These are phyloP conservation scores for Cynopterus sphinx DNA, from an alignment of 2,797 vertebrate genomes.

Conservation along the genomic window DNA sequence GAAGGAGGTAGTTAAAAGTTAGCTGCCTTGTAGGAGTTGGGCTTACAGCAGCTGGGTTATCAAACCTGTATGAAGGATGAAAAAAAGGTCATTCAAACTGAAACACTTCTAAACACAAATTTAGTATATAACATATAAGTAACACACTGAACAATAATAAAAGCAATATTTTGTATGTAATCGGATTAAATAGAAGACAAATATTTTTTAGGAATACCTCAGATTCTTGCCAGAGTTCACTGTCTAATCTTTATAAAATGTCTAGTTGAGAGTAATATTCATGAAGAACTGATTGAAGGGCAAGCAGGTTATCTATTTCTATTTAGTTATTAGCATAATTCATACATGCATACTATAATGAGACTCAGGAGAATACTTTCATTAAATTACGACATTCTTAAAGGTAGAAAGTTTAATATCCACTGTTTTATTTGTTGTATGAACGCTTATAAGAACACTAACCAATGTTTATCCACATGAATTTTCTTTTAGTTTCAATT, in stretches of 20 bases:
- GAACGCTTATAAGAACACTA: conserved; percentile 1
- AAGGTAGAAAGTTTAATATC: neutral
- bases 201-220: neutral
- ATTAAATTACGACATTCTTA: conserved; percentile 22
- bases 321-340: conserved; percentile 21
- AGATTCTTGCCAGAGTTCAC: neutral
- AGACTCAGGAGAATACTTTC: neutral
- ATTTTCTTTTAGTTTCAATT: neutral
- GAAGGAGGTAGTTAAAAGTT: conserved; percentile 98
- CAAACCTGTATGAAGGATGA: conserved; percentile 89
- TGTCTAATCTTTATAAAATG: neutral
- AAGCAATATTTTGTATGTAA: neutral
- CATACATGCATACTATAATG: neutral
- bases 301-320: neutral
- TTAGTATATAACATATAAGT: neutral
- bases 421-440: neutral
- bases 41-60: conserved; percentile 99
- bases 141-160: conserved; percentile 15
- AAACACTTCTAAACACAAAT: neutral
- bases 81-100: conserved; percentile 14
- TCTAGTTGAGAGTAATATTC: neutral
- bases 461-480: neutral
- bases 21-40: conserved; percentile 93
- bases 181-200: neutral
- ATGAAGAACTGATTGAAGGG: neutral